Percentiles rank a stretch among this genome's conserved stretches.
phyloP scores from a whole-genome alignment of 2,888 invertebrate genomes.

The Synergus laeviventris region DNA sequence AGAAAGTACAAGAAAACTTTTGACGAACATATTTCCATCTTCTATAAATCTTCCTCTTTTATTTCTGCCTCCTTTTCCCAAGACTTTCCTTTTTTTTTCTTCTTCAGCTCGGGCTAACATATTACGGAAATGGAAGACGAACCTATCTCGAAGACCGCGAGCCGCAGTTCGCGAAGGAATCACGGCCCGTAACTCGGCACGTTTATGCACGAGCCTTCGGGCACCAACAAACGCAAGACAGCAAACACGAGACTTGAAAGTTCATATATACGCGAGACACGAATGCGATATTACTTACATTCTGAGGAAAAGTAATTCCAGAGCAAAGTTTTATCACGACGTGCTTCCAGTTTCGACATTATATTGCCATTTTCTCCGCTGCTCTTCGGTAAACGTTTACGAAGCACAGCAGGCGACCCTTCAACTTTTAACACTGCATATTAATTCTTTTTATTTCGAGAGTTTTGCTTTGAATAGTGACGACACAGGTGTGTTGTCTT shows the following conservation, averaged over 20 bases:
- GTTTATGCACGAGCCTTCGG: slow-evolving; percentile 32
- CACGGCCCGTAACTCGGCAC: slow-evolving; percentile 26
- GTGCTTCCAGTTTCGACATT: slow-evolving; percentile 37
- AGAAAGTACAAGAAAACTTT: slow-evolving; percentile 55
- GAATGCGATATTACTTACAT: slow-evolving; percentile 40
- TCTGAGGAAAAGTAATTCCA: slow-evolving; percentile 36
- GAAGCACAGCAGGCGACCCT: slow-evolving; percentile 12
- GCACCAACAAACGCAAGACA: not conserved
- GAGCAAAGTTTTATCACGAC: slow-evolving; percentile 36
- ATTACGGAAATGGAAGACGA: slow-evolving; percentile 39
- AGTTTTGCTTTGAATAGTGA: slow-evolving; percentile 1
- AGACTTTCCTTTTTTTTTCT: slow-evolving; percentile 41
- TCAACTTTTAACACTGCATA: slow-evolving; percentile 38
- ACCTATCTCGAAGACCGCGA: slow-evolving; percentile 28
- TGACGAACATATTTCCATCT: slow-evolving; percentile 60
- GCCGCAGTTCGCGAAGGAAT: slow-evolving; percentile 30
- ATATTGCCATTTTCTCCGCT: slow-evolving; percentile 33
- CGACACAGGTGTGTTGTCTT: slow-evolving; percentile 10
- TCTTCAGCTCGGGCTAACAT: slow-evolving; percentile 14
- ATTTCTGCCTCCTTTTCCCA: slow-evolving; percentile 40
- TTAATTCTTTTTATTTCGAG: slow-evolving; percentile 14
- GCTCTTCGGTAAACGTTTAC: slow-evolving; percentile 28
- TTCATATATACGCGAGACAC: slow-evolving; percentile 37
- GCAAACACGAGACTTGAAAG: slow-evolving; percentile 32
- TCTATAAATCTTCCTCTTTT: slow-evolving; percentile 12